phyloP scores from a whole-genome alignment of 2,113 vertebrate species.

The Psittacula cyanocephala region DNA sequence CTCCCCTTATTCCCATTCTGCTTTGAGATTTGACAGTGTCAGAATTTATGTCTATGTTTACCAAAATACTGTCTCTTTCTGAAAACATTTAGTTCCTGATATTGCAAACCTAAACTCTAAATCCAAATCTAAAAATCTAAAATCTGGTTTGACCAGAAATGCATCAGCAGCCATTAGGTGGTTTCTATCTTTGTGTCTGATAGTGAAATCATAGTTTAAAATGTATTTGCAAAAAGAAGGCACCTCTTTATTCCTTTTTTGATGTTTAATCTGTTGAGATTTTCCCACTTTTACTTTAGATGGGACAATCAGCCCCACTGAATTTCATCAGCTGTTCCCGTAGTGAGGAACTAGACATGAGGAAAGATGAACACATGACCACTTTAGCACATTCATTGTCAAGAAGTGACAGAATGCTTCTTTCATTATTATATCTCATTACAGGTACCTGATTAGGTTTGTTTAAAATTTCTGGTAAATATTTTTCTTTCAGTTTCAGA shows the following conservation, averaged over 20 bases:
- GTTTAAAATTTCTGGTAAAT: not conserved
- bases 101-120: not conserved
- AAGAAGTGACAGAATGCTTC: not conserved
- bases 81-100: not conserved
- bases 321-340: not conserved
- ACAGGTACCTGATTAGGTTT: not conserved
- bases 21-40: not conserved
- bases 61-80: not conserved
- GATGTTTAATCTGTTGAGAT: not conserved
- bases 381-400: not conserved
- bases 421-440: not conserved
- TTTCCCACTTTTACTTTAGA: not conserved
- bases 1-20: not conserved
- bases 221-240: not conserved
- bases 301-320: not conserved
- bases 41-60: not conserved
- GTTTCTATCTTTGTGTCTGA: not conserved
- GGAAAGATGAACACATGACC: not conserved
- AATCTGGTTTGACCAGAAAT: not conserved
- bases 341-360: not conserved
- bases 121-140: not conserved
- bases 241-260: not conserved
- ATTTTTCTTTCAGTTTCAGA: not conserved
- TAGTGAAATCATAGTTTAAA: not conserved
- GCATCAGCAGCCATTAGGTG: not conserved